Percentiles rank a stretch among this genome's conserved stretches.
Conservation (phyloP, 2,113 vertebrate species). For the Stigmatopora argus region DNA sequence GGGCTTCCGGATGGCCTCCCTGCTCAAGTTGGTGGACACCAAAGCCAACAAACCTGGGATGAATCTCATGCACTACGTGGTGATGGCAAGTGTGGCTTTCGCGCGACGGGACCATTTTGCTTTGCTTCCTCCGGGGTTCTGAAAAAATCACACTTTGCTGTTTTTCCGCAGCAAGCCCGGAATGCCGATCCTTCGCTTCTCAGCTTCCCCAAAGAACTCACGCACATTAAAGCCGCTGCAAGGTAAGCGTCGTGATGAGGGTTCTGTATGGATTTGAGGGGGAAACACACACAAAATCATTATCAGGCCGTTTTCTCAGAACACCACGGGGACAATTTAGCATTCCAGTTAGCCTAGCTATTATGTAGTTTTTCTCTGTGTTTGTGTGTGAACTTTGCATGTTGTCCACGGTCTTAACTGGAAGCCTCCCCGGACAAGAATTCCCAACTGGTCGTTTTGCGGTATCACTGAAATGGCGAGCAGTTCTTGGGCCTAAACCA, state of each 20-base stretch:
- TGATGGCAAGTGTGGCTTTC: slow-evolving; percentile 70
- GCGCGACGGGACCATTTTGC: neutral
- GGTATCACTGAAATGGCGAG: too few relatives aligned
- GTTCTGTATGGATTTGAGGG: too few relatives aligned
- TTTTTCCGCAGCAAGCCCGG: slow-evolving; percentile 65
- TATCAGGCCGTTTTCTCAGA: too few relatives aligned
- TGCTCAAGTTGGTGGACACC: slow-evolving; percentile 73
- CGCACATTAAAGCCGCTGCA: slow-evolving; percentile 60
- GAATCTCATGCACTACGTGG: slow-evolving; percentile 79
- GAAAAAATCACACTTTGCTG: neutral
- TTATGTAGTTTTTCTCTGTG: too few relatives aligned
- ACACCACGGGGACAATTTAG: too few relatives aligned
- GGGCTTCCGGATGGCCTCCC: slow-evolving; percentile 72
- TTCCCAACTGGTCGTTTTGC: too few relatives aligned
- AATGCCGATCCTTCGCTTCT: slow-evolving; percentile 62
- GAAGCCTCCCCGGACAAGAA: too few relatives aligned
- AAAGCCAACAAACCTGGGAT: slow-evolving; percentile 78
- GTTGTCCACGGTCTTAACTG: too few relatives aligned
- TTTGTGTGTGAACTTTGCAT: too few relatives aligned
- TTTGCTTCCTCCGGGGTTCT: neutral
- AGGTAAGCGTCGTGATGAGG: slow-evolving; percentile 41
- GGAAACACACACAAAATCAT: too few relatives aligned
- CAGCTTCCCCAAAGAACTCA: slow-evolving; percentile 63
- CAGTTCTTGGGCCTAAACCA: too few relatives aligned
- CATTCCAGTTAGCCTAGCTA: too few relatives aligned